A percentile compares a stretch with the other conserved stretches of the same genome.
Conservation (phyloP, 1,140 invertebrate genomes). For the Planococcus citri region DNA sequence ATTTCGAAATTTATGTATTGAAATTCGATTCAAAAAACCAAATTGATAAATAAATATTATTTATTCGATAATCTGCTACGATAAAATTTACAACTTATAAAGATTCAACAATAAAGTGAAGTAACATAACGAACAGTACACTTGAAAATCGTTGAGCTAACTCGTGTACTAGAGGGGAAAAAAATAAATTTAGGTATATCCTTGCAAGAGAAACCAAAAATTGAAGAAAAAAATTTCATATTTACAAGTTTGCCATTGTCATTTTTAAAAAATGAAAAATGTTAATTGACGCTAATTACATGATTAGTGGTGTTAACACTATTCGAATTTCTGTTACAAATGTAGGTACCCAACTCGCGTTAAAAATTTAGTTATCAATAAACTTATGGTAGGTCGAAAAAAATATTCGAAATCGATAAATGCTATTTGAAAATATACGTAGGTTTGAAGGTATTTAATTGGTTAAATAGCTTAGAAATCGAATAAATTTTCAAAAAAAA, state of each 20-base stretch:
- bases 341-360: no score
- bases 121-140: not conserved
- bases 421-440: slow-evolving; percentile 11
- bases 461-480: slow-evolving; percentile 1
- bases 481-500: not conserved
- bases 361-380: no score
- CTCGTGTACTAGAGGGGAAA: not conserved
- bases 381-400: no score
- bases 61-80: not conserved
- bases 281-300: no score
- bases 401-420: slow-evolving; percentile 4
- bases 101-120: slow-evolving; percentile 12
- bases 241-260: slow-evolving; percentile 17
- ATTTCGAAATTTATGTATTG: no score
- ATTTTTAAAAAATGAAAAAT: no score
- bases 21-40: no score
- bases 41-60: not conserved
- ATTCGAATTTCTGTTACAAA: no score
- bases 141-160: not conserved
- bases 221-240: not conserved
- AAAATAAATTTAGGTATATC: not conserved
- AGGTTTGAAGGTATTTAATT: not conserved
- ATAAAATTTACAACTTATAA: slow-evolving; percentile 20
- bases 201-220: not conserved
- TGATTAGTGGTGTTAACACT: no score